Evolutionary conservation across 1,140 invertebrate genomes (phyloP).

Genomic region (Sinella curviseta): DNA sequence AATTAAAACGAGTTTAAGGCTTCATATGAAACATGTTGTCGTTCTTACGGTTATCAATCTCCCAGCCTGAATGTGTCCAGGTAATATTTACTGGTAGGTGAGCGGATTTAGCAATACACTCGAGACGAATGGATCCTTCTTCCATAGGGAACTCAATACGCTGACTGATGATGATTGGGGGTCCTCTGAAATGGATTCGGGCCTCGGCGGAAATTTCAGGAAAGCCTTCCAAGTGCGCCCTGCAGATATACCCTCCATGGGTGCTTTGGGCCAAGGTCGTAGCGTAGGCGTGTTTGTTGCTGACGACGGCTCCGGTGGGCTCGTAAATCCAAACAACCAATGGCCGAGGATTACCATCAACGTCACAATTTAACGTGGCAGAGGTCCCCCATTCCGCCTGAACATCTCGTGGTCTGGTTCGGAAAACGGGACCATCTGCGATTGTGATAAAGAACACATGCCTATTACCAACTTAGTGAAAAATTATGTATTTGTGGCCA

Average conservation of each 20-base stretch:
- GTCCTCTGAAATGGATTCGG: constrained; percentile 78
- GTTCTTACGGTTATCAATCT: constrained; percentile 64
- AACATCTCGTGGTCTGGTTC: constrained; percentile 70
- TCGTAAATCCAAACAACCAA: constrained; percentile 85
- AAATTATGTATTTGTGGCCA: too few relatives aligned
- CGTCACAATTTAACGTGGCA: constrained; percentile 80
- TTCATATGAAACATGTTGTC: background rate
- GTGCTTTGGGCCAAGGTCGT: constrained; percentile 72
- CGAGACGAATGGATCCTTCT: constrained; percentile 72
- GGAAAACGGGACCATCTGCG: constrained; percentile 83
- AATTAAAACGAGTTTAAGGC: too few relatives aligned
- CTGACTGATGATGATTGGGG: constrained; percentile 80
- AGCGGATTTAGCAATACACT: constrained; percentile 84
- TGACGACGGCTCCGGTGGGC: constrained; percentile 65
- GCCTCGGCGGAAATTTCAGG: constrained; percentile 79
- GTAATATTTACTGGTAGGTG: constrained; percentile 77
- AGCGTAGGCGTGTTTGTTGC: constrained; percentile 73
- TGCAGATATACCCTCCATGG: constrained; percentile 82
- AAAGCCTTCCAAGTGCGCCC: constrained; percentile 70
- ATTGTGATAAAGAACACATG: background rate
- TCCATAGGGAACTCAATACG: constrained; percentile 73
- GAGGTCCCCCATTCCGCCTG: constrained; percentile 77
- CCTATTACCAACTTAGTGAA: background rate
- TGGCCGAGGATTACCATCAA: constrained; percentile 84
- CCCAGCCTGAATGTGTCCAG: constrained; percentile 80